phyloP scores from a whole-genome alignment of 2,113 vertebrate genomes.

The Xenus cinereus region DNA sequence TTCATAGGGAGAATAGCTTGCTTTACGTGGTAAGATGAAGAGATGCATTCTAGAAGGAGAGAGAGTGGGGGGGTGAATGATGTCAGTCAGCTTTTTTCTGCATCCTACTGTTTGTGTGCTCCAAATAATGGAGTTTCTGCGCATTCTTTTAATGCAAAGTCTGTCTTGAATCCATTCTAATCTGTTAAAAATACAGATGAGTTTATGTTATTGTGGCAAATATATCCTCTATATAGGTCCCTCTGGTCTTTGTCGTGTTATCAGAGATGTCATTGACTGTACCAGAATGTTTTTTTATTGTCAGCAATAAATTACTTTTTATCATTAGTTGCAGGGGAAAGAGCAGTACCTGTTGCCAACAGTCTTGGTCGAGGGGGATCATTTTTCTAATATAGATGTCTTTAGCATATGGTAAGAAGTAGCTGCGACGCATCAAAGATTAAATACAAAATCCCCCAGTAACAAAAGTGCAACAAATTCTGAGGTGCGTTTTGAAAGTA shows the following conservation, averaged over 20 bases:
- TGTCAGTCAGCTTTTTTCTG: conserved; percentile 19
- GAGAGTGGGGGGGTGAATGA: not conserved
- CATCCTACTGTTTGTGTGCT: not conserved
- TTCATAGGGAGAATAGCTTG: not conserved
- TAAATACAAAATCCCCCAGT: not conserved
- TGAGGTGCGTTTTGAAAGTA: not conserved
- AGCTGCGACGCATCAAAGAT: not conserved
- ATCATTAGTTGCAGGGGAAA: not conserved
- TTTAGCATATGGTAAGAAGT: not conserved
- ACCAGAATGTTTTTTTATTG: not conserved
- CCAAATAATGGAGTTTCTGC: not conserved
- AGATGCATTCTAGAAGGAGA: not conserved
- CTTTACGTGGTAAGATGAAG: not conserved
- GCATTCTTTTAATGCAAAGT: not conserved
- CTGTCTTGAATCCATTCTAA: not conserved
- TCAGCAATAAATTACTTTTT: not conserved
- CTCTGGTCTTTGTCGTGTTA: not conserved
- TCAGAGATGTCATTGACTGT: not conserved
- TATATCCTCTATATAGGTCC: not conserved
- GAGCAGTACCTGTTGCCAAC: not conserved
- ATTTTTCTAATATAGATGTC: not conserved
- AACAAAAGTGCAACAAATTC: not conserved
- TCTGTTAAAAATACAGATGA: not conserved
- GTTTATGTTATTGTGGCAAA: not conserved
- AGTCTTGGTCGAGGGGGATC: not conserved